Base-by-base conservation (phyloP, 2,797 vertebrate species). In the Distichodus sexfasciatus region DNA sequence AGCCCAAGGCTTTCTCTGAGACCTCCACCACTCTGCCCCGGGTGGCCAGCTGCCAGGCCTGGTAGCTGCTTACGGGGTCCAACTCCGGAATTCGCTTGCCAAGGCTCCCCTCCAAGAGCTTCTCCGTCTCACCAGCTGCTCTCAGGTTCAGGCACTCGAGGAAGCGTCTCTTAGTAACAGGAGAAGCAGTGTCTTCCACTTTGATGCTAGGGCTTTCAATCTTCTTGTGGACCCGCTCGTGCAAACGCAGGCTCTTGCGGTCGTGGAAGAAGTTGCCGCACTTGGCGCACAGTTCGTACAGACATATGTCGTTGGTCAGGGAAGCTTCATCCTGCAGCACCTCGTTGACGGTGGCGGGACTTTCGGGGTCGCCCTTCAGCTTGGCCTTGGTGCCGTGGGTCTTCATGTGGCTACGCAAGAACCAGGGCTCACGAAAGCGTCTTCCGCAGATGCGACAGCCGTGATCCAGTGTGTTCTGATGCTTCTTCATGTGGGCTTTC, bases 371-470 rank as follows among this genome's bases (percentile, higher is more conserved):
- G n/a, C 74, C 87, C 69, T 84, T 87, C 41, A 93, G 87, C 85
- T 93, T 92, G 73, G 89, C 92, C 90, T 91, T 96, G 81, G 87
- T 91, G 46, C 91, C 90, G 0, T 99, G 97, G 0, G 95, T 96
- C 85, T 97, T 98, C 97, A 99, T 98, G 75, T 99, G 97, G 81
- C 96, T 99, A 83, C 98, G 98, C 55, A 98, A 91, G 82, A 98
- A 99, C 97, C 97, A 99, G 0, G 95, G 93, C 79, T 99, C 96
- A 66, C 97, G 97, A 85, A 99, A 99, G 38, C 96, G 91, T 1
- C 96, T 92, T 21, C 97, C 97, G 3, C 97, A 99, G 72, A 99
- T 95, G 72, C 96, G 94, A 77, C 97, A 99, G 11, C 96, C 94
- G 0, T 99, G 95, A 81, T 98, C 95, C 74, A 96, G 94, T n/a